These are phyloP conservation scores for Zootermopsis nevadensis DNA, from an alignment of 2,888 invertebrate genomes.

Conservation along the genomic window DNA sequence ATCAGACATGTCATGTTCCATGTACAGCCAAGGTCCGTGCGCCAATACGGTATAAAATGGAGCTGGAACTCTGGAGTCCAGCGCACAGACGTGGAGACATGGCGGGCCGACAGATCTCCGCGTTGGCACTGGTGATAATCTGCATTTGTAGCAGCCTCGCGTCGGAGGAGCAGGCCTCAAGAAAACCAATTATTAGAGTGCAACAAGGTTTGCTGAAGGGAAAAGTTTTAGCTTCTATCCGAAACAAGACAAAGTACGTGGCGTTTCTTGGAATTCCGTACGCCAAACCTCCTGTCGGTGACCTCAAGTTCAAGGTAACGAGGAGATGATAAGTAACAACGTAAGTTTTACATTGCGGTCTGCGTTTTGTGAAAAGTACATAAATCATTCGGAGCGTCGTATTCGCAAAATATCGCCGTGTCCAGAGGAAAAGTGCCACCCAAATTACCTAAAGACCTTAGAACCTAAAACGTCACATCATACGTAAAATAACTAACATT, in stretches of 20 bases:
- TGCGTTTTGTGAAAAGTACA: too few relatives aligned
- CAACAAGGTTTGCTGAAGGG: slow-evolving; percentile 20
- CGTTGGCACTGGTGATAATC: background rate
- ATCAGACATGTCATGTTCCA: too few relatives aligned
- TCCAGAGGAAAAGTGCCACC: too few relatives aligned
- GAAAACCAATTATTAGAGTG: background rate
- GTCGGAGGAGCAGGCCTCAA: background rate
- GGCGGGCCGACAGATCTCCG: background rate
- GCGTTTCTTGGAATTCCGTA: slow-evolving; percentile 26
- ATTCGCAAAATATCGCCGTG: too few relatives aligned
- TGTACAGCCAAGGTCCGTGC: background rate
- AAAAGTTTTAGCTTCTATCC: background rate
- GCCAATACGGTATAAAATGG: background rate
- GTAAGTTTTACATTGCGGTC: too few relatives aligned
- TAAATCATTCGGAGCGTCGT: too few relatives aligned
- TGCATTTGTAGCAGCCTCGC: background rate
- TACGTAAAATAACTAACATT: too few relatives aligned
- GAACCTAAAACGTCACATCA: too few relatives aligned
- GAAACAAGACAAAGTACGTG: background rate
- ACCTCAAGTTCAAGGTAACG: slow-evolving; percentile 23
- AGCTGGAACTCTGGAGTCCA: background rate
- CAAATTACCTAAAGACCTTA: too few relatives aligned
- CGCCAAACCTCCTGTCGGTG: slow-evolving; percentile 25
- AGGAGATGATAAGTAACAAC: too few relatives aligned
- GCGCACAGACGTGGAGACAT: background rate